These are phyloP conservation scores for Mobula birostris DNA, from an alignment of 2,113 vertebrate genomes.

Conservation along the genomic window DNA sequence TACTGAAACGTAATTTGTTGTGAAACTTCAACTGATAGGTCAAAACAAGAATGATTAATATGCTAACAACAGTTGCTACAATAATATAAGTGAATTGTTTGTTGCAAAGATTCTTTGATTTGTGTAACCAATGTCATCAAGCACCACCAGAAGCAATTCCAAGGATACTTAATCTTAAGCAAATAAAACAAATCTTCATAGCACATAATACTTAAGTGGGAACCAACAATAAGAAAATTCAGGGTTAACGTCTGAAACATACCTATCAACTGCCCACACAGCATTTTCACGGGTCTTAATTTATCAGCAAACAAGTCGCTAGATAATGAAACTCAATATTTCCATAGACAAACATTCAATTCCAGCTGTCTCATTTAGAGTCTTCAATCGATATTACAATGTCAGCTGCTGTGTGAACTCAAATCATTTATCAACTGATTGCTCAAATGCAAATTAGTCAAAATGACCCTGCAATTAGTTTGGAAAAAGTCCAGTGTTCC, in stretches of 20 bases:
- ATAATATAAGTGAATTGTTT: not conserved
- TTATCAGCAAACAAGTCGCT: constrained; percentile 18
- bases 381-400: constrained; percentile 9
- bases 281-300: not conserved
- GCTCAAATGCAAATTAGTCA: not conserved
- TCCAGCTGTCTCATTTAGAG: not conserved
- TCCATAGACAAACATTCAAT: constrained; percentile 8
- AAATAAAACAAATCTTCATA: not conserved
- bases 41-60: not conserved
- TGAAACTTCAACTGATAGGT: not conserved
- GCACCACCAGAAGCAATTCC: not conserved
- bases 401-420: not conserved
- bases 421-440: constrained; percentile 17
- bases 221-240: not conserved
- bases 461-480: constrained; percentile 17
- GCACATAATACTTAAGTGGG: not conserved
- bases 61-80: not conserved
- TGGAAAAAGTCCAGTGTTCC: not conserved
- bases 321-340: not conserved
- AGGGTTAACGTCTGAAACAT: not conserved
- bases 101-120: not conserved
- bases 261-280: not conserved
- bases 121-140: not conserved
- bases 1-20: not conserved
- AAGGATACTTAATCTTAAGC: not conserved